Percentiles rank a stretch among this genome's conserved stretches.
phyloP scores from a whole-genome alignment of 2,113 vertebrate genomes.

The Isurus oxyrinchus region DNA sequence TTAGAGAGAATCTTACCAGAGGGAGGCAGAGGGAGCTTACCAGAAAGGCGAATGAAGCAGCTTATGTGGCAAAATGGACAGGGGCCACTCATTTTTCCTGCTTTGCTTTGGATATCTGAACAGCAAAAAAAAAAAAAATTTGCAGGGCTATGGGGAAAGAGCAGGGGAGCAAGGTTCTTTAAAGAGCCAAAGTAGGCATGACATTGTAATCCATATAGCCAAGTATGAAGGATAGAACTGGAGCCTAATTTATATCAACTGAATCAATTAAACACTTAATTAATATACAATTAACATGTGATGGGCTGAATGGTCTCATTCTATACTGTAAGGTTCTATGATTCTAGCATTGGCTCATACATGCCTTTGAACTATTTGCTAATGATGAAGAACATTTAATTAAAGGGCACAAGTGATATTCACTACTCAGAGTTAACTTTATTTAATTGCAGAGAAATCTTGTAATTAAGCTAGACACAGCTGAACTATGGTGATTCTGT shows the following conservation, averaged over 20 bases:
- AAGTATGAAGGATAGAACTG: too few species aligned
- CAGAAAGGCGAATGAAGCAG: not conserved
- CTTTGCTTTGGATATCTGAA: not conserved
- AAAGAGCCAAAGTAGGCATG: not conserved
- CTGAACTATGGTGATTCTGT: not conserved
- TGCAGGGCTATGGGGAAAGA: not conserved
- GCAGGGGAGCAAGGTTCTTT: not conserved
- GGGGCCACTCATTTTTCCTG: not conserved
- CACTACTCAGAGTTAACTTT: not conserved
- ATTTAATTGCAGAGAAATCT: not conserved
- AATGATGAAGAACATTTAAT: not conserved
- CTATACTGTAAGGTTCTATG: not conserved
- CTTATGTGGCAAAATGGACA: not conserved
- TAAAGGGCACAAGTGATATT: not conserved
- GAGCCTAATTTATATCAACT: not conserved
- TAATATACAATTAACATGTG: not conserved
- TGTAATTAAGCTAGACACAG: not conserved
- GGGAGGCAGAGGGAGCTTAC: too few species aligned
- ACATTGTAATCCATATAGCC: too few species aligned
- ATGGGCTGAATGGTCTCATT: not conserved
- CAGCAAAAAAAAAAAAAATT: not conserved
- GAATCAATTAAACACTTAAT: not conserved
- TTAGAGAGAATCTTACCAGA: not conserved
- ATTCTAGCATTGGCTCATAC: not conserved
- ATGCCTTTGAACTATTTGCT: not conserved